A percentile compares a stretch with the other conserved stretches of the same genome.
phyloP scores from a whole-genome alignment of 2,888 invertebrate genomes.

The Eilema depressum region DNA sequence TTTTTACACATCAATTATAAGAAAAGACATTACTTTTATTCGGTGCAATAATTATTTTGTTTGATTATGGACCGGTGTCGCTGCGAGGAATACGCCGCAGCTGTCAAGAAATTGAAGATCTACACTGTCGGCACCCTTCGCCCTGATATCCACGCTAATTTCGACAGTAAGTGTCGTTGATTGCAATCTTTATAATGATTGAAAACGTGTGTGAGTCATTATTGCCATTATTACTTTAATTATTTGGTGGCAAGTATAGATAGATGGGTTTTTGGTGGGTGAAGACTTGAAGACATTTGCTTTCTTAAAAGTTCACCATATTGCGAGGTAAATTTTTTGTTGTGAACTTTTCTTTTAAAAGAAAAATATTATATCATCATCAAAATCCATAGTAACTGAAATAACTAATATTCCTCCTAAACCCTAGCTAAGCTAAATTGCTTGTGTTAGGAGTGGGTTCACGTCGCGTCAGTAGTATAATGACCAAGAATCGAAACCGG shows the following conservation, averaged over 20 bases:
- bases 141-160: slow-evolving; percentile 71
- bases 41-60: slow-evolving; percentile 4
- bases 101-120: slow-evolving; percentile 70
- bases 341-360: too few relatives aligned
- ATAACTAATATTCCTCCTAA: too few relatives aligned
- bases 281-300: background rate
- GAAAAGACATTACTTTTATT: slow-evolving; percentile 6
- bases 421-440: too few relatives aligned
- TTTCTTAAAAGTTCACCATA: background rate
- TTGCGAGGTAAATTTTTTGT: too few relatives aligned
- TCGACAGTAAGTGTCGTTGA: slow-evolving; percentile 64
- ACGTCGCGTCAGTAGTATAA: too few relatives aligned
- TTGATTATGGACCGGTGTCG: slow-evolving; percentile 77
- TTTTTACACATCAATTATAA: background rate
- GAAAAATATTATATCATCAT: too few relatives aligned
- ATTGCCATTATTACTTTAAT: background rate
- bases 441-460: too few relatives aligned
- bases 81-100: slow-evolving; percentile 70
- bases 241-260: background rate
- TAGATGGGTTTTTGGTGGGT: background rate
- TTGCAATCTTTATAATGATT: background rate
- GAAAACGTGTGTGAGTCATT: background rate
- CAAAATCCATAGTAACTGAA: too few relatives aligned
- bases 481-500: too few relatives aligned
- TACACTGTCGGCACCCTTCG: slow-evolving; percentile 73